Base-by-base conservation (phyloP, 2,888 invertebrate species). In the Alcis repandata region DNA sequence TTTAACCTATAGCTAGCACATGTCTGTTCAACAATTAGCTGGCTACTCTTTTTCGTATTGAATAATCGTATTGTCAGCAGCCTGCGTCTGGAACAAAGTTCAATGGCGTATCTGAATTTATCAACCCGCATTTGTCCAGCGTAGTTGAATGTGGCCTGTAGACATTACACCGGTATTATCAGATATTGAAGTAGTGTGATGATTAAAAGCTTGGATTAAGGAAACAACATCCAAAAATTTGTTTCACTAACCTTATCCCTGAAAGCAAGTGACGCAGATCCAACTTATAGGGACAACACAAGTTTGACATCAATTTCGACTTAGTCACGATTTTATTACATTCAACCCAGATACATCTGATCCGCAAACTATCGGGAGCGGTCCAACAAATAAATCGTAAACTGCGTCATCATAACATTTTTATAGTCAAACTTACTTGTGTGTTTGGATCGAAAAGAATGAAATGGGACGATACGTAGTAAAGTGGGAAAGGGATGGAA, bases 321-420 rank as follows among this genome's bases (percentile, higher is more conserved):
- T 61, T 58, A 62, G 48, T 27, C 22, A 11, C 32, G 43, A 19
- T 48, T 61, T 61, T 66, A 61, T 59, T 57, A 63, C 63, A 66
- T 72, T 68, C 71, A 68, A 71, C 66, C 69, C 54, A 73, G 72
- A 77, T 73, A 74, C 72, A 75, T 73, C 68, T 51, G 77, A 80
- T 76, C 79, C 78, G 58, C 68, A 72, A 85, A 86, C 84, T 84
- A 82, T 83, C 43, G 60, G 67, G 49, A 80, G 72, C 76, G 71
- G 70, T 76, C 74, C 75, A 79, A 87, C 89, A 90, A 89, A 90
- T 89, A 91, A 89, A 90, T 88, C 90, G 85, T 88, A 83, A 89
- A 89, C 76, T 85, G 80, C 79, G 77, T 76, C 84, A 87, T 90
- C 88, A 88, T 89, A 90, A 90, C 88, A 89, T 85, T 90, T 90